These are phyloP conservation scores for Poicephalus gulielmi DNA, from an alignment of 2,113 vertebrate genomes.

Conservation along the genomic window DNA sequence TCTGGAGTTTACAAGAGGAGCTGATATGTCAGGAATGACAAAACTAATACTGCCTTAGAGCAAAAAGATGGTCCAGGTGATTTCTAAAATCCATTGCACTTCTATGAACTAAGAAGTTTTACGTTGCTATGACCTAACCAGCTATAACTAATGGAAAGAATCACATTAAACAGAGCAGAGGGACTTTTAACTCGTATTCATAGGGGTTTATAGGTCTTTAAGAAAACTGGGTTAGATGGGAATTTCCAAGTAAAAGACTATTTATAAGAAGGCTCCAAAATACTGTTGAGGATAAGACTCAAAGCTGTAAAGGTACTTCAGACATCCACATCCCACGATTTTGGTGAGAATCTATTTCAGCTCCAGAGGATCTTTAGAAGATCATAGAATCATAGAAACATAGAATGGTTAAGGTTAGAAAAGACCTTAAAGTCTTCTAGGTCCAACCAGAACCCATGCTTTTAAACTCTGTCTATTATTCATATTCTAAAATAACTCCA, in stretches of 20 bases:
- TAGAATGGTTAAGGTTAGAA: neutral
- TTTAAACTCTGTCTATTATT: neutral
- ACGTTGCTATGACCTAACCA: neutral
- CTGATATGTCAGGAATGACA: neutral
- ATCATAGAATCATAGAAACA: neutral
- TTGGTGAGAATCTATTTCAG: neutral
- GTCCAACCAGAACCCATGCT: fast-evolving
- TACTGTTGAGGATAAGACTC: neutral
- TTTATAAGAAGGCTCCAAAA: neutral
- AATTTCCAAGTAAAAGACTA: neutral
- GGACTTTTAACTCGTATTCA: neutral
- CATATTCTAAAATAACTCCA: neutral
- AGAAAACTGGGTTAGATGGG: neutral
- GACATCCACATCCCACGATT: neutral
- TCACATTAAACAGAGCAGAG: neutral
- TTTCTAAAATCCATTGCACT: neutral
- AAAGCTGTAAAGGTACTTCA: neutral
- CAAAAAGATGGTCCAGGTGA: neutral
- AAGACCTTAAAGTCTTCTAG: neutral
- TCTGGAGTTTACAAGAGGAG: neutral
- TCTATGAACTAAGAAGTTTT: neutral
- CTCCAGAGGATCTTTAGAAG: neutral
- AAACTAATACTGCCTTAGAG: neutral
- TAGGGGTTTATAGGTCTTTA: neutral
- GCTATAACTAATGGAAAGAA: neutral